Conservation (phyloP, 2,888 invertebrate species). For the Polymixis flavicincta region DNA sequence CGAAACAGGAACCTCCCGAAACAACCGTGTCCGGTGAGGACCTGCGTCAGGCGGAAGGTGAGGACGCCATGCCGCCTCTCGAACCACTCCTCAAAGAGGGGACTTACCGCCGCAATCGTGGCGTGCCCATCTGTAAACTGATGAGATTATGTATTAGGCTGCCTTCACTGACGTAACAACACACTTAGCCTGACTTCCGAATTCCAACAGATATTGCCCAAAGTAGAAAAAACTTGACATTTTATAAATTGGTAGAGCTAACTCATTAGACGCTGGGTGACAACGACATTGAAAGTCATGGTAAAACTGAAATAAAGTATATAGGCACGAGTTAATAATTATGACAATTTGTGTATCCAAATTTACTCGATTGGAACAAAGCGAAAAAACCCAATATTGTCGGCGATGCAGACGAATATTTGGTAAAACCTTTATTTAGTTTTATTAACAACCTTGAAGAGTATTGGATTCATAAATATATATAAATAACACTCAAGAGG, state of each 20-base stretch:
- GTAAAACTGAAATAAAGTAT: background rate
- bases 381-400: background rate
- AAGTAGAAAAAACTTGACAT: background rate
- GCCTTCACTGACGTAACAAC: constrained; percentile 9
- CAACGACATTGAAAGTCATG: background rate
- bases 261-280: constrained; percentile 12
- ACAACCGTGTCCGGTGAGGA: too few species aligned
- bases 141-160: background rate
- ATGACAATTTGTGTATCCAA: constrained; percentile 1
- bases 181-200: constrained; percentile 10
- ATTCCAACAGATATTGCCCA: constrained; percentile 16
- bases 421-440: background rate
- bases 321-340: constrained; percentile 14
- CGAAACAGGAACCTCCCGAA: too few species aligned
- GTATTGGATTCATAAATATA: background rate
- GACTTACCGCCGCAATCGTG: too few species aligned
- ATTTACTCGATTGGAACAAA: background rate
- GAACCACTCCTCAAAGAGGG: too few species aligned
- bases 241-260: background rate
- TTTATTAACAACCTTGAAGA: background rate
- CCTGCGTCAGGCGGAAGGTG: too few species aligned
- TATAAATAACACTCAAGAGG: too few species aligned
- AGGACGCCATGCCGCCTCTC: too few species aligned
- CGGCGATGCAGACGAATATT: background rate
- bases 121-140: background rate